phyloP scores from a whole-genome alignment of 2,113 vertebrate species.

The Pholis gunnellus region DNA sequence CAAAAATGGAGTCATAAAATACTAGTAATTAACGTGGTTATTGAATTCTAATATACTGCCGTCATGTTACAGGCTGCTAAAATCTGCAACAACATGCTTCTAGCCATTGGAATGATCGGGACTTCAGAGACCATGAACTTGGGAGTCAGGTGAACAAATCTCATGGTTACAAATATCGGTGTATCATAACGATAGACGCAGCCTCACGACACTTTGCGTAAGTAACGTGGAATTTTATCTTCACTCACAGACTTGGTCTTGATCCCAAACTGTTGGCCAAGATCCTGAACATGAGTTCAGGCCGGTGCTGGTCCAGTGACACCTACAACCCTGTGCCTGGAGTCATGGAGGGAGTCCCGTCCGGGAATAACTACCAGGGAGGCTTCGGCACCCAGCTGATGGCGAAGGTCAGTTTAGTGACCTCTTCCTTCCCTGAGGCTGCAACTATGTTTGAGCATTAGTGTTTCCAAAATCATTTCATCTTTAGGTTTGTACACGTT shows the following conservation, averaged over 20 bases:
- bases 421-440: background rate
- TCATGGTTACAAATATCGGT: background rate
- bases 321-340: conserved; percentile 99
- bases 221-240: conserved; percentile 47
- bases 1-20: background rate
- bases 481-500: background rate
- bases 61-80: conserved; percentile 90
- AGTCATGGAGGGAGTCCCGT: conserved; percentile 98
- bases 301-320: conserved; percentile 98
- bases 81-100: conserved; percentile 99
- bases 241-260: conserved; percentile 93
- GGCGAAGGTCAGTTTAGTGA: conserved; percentile 89
- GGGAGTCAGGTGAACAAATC: conserved; percentile 90
- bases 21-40: background rate
- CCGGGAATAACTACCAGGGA: conserved; percentile 97
- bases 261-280: conserved; percentile 97
- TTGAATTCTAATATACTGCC: background rate
- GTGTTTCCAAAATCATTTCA: background rate
- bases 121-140: conserved; percentile 98
- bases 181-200: background rate
- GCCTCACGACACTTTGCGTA: background rate
- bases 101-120: conserved; percentile 98
- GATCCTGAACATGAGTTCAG: conserved; percentile 99
- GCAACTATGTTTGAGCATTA: background rate
- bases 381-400: conserved; percentile 96